Conservation (phyloP, 2,888 invertebrate genomes). For the Trichacis sp. region DNA sequence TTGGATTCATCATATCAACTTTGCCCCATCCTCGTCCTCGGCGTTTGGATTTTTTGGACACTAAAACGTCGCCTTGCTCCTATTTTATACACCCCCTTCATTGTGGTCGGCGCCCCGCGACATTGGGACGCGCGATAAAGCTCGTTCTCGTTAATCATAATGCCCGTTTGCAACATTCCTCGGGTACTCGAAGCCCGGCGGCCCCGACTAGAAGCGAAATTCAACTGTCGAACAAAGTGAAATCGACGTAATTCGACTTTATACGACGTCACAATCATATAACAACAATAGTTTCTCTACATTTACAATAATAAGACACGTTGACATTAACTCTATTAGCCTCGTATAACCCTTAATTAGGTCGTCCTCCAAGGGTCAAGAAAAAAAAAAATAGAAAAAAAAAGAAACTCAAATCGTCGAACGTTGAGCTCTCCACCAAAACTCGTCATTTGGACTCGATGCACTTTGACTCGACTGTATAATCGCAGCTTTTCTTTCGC, state of each 20-base stretch:
- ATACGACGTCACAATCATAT: constrained; percentile 29
- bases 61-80: constrained; percentile 28
- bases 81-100: constrained; percentile 44
- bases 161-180: constrained; percentile 54
- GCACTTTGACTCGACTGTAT: no score
- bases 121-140: constrained; percentile 54
- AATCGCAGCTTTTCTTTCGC: background rate
- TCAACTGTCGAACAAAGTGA: constrained; percentile 38
- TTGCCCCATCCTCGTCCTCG: constrained; percentile 1
- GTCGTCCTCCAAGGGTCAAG: background rate
- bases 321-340: constrained; percentile 38
- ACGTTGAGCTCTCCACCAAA: background rate
- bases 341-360: constrained; percentile 20
- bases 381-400: background rate
- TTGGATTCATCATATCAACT: constrained; percentile 3
- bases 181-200: constrained; percentile 27
- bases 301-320: constrained; percentile 32
- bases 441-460: background rate
- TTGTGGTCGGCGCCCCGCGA: constrained; percentile 48
- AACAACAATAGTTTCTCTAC: constrained; percentile 35
- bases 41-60: background rate
- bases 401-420: background rate
- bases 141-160: constrained; percentile 61
- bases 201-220: constrained; percentile 42
- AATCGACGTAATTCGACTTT: constrained; percentile 35